Percentiles rank a stretch among this genome's conserved stretches.
These are phyloP conservation scores for Siphlonurus alternatus DNA, from an alignment of 2,888 invertebrate genomes.

Conservation along the genomic window DNA sequence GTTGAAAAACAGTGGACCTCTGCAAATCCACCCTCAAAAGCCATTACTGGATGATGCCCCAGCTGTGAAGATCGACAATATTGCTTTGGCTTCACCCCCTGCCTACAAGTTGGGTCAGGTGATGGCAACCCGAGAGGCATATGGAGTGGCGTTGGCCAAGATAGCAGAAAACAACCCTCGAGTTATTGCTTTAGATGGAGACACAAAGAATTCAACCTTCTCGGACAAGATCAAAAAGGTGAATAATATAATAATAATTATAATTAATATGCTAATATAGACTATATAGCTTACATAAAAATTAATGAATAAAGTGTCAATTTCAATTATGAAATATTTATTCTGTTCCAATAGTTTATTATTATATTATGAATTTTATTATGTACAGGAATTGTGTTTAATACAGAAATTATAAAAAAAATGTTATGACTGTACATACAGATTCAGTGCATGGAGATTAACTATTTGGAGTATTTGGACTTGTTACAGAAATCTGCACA, in stretches of 20 bases:
- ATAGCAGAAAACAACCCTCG: constrained; percentile 48
- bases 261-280: background rate
- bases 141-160: constrained; percentile 87
- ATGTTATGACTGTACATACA: no score
- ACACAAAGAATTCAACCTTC: constrained; percentile 97
- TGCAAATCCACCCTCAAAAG: constrained; percentile 40
- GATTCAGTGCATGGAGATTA: no score
- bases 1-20: constrained; percentile 48
- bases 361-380: no score
- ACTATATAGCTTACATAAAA: background rate
- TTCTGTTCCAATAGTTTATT: constrained; percentile 19
- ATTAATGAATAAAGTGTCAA: background rate
- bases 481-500: no score
- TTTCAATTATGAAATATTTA: no score
- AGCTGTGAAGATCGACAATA: constrained; percentile 48
- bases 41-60: constrained; percentile 53
- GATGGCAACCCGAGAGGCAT: constrained; percentile 83
- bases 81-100: constrained; percentile 64
- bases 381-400: no score
- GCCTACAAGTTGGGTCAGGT: constrained; percentile 57
- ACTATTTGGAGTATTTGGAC: no score
- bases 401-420: no score
- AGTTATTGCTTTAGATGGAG: constrained; percentile 90
- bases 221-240: constrained; percentile 76
- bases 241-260: constrained; percentile 9